A percentile compares a stretch with the other conserved stretches of the same genome.
Evolutionary conservation across 1,140 invertebrate genomes (phyloP).

Genomic region (Apis dorsata): DNA sequence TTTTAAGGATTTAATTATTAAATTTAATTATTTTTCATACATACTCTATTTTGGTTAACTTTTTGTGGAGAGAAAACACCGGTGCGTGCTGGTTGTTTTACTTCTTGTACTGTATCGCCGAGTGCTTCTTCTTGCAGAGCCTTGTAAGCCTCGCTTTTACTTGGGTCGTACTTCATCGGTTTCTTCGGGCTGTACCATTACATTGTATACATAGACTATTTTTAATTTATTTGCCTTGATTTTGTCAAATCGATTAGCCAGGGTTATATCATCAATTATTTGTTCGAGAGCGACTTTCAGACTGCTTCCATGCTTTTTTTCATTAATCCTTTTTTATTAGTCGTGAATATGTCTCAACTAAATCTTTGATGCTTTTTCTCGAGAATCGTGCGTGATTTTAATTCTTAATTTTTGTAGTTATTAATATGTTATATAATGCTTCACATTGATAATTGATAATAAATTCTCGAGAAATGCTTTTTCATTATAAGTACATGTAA

Average conservation of each 20-base stretch:
- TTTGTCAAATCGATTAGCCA: conserved; percentile 68
- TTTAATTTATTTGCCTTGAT: conserved; percentile 55
- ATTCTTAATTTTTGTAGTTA: background rate
- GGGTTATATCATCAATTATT: conserved; percentile 66
- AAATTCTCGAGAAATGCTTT: conserved; percentile 44
- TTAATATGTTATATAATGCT: background rate
- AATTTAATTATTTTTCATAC: background rate
- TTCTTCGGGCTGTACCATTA: conserved; percentile 80
- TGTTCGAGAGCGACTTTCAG: conserved; percentile 61
- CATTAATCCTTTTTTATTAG: conserved; percentile 20
- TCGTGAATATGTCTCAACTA: conserved; percentile 19
- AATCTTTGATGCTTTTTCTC: background rate
- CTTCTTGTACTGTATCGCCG: conserved; percentile 84
- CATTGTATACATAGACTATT: conserved; percentile 59
- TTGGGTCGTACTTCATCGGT: conserved; percentile 89
- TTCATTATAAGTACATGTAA: conserved; percentile 18
- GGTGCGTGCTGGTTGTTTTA: conserved; percentile 84
- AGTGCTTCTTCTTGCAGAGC: conserved; percentile 88
- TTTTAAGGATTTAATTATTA: too few relatives aligned
- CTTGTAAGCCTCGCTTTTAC: conserved; percentile 91
- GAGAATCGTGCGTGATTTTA: conserved; percentile 4
- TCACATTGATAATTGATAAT: conserved; percentile 3
- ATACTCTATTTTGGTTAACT: conserved; percentile 77
- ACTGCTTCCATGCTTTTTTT: conserved; percentile 31
- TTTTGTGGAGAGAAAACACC: conserved; percentile 87